phyloP scores from a whole-genome alignment of 2,797 vertebrate species.

The Pseudochirops cupreus region DNA sequence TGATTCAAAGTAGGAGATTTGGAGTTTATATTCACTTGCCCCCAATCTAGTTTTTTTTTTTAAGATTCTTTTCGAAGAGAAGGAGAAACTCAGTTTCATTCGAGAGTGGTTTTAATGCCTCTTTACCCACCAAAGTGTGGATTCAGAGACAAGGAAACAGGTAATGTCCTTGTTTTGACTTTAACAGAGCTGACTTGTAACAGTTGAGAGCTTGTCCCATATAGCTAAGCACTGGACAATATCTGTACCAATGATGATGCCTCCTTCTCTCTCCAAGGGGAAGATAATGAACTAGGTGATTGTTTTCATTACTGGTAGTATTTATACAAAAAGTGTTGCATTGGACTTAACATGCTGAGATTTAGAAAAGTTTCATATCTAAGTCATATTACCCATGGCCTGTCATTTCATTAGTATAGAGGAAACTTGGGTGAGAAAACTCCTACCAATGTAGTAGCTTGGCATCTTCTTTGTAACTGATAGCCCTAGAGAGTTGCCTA shows the following conservation, averaged over 20 bases:
- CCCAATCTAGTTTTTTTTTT: background rate
- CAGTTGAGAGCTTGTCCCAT: background rate
- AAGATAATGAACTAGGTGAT: background rate
- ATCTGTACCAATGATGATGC: background rate
- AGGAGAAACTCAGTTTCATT: background rate
- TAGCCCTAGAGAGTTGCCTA: background rate
- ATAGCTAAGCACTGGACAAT: background rate
- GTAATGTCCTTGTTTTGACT: background rate
- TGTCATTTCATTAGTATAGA: background rate
- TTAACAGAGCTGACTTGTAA: background rate
- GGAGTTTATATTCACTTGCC: background rate
- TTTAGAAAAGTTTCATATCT: background rate
- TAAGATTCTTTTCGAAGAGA: background rate
- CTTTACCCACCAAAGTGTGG: background rate
- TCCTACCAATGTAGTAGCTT: background rate
- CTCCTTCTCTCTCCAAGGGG: background rate
- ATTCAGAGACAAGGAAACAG: background rate
- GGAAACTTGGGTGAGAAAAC: background rate
- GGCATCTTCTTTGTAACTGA: background rate
- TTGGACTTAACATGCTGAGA: background rate
- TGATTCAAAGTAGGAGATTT: background rate
- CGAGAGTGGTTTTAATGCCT: background rate
- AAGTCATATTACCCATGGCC: background rate
- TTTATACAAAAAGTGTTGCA: background rate
- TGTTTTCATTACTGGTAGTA: slow-evolving; percentile 1